Evolutionary conservation across 2,113 vertebrate genomes (phyloP), one percentile per base, ranked within the genome.

Genomic region (Eulacestoma nigropectus): DNA sequence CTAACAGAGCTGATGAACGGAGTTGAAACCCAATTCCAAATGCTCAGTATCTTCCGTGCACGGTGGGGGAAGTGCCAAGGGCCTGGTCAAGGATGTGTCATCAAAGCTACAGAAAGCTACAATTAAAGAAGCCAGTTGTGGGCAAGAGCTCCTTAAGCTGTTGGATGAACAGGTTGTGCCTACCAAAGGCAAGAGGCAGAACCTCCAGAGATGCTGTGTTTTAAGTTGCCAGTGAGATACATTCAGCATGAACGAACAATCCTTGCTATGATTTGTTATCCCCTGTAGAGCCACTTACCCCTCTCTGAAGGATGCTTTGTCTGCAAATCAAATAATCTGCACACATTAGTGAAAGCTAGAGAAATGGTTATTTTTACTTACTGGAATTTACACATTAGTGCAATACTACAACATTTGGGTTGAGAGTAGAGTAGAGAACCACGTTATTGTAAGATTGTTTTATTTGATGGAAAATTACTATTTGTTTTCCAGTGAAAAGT

Each of bases 41-140:
- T n/a, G 19, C 79, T 86, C 4, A 0, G 10, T 25, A 1, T 70
- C 11, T 35, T 83, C 55, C 46, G 16, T 13, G 27, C 2, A 0
- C 16, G 25, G 35, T 4, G 4, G 6, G 87, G 37, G 49, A 78
- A 65, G 30, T 32, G 15, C 67, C 41, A 67, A 82, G 47, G 17
- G 32, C 19, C 33, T 70, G 39, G 25, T 37, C n/a, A 64, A 57
- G 69, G 39, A 18, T 37, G 20, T 47, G 25, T 49, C 29, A 17
- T 49, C 59, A 76, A 64, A 72, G 27, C 41, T n/a, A n/a, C n/a
- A n/a, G n/a, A n/a, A n/a, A 88, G 32, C 53, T 68, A 8, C n/a
- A 59, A 26, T 52, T 82, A 60, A 60, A 72, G 30, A 35, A 79
- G 26, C 10, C 29, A 47, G 0, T 1, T 10, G 11, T 59, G 65